Base-by-base conservation (phyloP, 1,140 invertebrate genomes). In the Parapsyche elsis region DNA sequence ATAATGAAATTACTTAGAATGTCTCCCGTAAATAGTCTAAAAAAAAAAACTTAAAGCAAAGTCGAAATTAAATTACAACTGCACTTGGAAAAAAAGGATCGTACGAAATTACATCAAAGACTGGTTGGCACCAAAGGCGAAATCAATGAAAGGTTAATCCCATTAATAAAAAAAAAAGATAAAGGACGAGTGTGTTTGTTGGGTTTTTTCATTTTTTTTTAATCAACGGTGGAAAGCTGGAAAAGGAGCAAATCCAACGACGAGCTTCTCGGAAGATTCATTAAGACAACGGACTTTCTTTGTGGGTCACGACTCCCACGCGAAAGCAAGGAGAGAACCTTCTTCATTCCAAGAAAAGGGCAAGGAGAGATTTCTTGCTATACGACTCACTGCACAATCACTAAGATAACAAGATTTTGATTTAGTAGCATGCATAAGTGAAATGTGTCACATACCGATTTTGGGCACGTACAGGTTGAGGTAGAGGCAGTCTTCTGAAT, bases 401-500 rank as follows among this genome's bases (percentile, higher is more conserved):
- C n/a, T n/a, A n/a, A n/a, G n/a, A n/a, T n/a, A n/a, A n/a, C n/a
- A n/a, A n/a, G n/a, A n/a, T n/a, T n/a, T n/a, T n/a, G n/a, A n/a
- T n/a, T n/a, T n/a, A n/a, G n/a, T n/a, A n/a, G n/a, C n/a, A n/a
- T 30, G 46, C 12, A 44, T 71, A 16, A 23, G 9, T 59, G 53
- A 7, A 64, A 10, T 49, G 30, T 9, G n/a, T 46, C n/a, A 87
- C 93, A 93, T 87, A 95, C 95, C 94, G 85, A 90, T 90, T 84
- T 93, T 92, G 81, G 97, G 97, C 79, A 97, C 95, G 88, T 98
- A 99, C 80, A 99, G 92, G 89, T 99, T 99, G 84, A 99, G 92
- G 88, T 98, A 98, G 84, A 99, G 93, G 87, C 98, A 99, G 90
- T 99, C 98, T 90, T 99, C 98, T 87, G 94, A 96, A 90, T 98